A percentile compares a stretch with the other conserved stretches of the same genome.
Conservation (phyloP, 1,140 invertebrate genomes). For the Aphaenogaster floridana region DNA sequence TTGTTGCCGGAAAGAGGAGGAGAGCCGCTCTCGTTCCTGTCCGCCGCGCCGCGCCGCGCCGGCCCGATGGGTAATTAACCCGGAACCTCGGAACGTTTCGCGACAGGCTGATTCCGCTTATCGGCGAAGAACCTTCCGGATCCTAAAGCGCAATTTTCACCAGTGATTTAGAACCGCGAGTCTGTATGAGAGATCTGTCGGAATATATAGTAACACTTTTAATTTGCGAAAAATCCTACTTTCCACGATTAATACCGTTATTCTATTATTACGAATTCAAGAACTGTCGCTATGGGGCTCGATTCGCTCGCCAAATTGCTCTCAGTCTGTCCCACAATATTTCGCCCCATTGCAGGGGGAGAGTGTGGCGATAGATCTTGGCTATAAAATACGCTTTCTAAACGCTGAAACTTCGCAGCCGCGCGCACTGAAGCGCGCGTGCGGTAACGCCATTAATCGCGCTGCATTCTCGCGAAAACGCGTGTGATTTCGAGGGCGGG, state of each 20-base stretch:
- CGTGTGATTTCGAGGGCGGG: constrained; percentile 76
- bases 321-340: too few relatives aligned
- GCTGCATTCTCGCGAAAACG: constrained; percentile 79
- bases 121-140: constrained; percentile 1
- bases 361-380: neutral
- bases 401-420: neutral
- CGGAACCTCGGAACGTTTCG: constrained; percentile 42
- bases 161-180: neutral
- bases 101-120: constrained; percentile 48
- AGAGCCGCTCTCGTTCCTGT: constrained; percentile 66
- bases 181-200: neutral
- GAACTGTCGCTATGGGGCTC: neutral
- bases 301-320: neutral
- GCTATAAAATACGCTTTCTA: neutral
- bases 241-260: neutral
- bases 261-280: neutral
- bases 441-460: constrained; percentile 78
- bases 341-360: neutral
- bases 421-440: neutral
- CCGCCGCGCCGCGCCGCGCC: constrained; percentile 10
- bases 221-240: neutral
- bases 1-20: constrained; percentile 74
- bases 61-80: constrained; percentile 68
- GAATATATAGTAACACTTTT: neutral
- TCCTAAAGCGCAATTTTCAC: constrained; percentile 25